These are phyloP conservation scores for Tinamus guttatus DNA, from an alignment of 2,113 vertebrate genomes.

Conservation along the genomic window DNA sequence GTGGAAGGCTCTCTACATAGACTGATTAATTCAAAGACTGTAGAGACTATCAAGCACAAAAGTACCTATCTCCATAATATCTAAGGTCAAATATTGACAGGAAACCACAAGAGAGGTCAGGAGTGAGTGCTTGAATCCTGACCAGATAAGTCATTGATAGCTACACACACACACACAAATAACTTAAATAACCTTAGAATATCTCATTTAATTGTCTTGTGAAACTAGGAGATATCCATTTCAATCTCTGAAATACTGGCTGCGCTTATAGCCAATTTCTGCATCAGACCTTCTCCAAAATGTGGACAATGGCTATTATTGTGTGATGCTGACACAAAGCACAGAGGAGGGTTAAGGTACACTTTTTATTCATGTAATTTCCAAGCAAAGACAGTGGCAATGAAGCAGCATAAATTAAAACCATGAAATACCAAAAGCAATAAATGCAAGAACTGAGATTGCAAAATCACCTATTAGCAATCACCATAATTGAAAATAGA, in stretches of 20 bases:
- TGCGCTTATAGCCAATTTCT: background rate
- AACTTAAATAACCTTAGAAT: background rate
- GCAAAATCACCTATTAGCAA: background rate
- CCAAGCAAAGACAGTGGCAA: background rate
- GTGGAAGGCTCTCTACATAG: background rate
- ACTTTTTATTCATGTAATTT: background rate
- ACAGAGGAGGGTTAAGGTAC: background rate
- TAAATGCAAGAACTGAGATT: background rate
- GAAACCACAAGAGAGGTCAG: background rate
- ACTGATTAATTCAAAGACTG: background rate
- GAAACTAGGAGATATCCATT: background rate
- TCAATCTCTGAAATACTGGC: background rate
- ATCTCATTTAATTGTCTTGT: conserved; percentile 5
- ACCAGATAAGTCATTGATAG: background rate
- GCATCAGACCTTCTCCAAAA: background rate
- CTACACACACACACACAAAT: background rate
- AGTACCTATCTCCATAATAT: background rate
- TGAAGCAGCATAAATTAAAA: background rate
- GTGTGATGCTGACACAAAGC: background rate
- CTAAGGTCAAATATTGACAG: background rate
- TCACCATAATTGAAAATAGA: background rate
- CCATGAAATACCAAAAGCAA: background rate
- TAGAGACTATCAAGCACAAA: background rate
- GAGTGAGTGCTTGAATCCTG: background rate
- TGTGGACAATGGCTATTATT: background rate